These are phyloP conservation scores for Orcinus orca DNA, from an alignment of 2,113 vertebrate species.

Conservation along the genomic window DNA sequence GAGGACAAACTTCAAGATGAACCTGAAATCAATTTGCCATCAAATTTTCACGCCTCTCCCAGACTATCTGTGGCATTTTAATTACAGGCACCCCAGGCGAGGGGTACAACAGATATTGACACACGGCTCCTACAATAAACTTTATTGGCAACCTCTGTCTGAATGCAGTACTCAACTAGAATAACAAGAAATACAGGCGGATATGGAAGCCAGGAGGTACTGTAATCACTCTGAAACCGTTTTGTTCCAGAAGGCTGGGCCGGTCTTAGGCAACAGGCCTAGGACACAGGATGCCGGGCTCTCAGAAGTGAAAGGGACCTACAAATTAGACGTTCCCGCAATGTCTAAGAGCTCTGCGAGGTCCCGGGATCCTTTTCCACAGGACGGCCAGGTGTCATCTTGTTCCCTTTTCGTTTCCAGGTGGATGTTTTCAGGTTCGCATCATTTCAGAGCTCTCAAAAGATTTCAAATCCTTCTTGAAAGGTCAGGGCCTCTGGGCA, in stretches of 20 bases:
- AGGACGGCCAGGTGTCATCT: background rate
- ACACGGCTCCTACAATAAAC: slow-evolving; percentile 99
- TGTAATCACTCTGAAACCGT: slow-evolving; percentile 64
- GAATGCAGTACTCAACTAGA: slow-evolving; percentile 95
- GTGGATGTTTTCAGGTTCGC: background rate
- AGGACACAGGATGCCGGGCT: background rate
- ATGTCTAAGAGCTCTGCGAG: background rate
- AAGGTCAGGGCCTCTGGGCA: background rate
- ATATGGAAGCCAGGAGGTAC: slow-evolving; percentile 78
- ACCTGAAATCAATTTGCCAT: slow-evolving; percentile 93
- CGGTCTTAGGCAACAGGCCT: background rate
- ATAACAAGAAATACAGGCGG: slow-evolving; percentile 96
- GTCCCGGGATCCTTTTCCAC: background rate
- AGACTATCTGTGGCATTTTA: slow-evolving; percentile 96
- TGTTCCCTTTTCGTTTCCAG: background rate
- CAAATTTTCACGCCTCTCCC: slow-evolving; percentile 92
- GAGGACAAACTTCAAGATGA: slow-evolving; percentile 91
- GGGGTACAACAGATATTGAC: slow-evolving; percentile 98
- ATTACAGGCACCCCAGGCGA: slow-evolving; percentile 96
- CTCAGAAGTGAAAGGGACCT: background rate
- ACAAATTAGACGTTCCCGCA: background rate
- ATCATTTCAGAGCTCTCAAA: background rate
- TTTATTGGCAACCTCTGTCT: slow-evolving; percentile 99
- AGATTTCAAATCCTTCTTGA: background rate
- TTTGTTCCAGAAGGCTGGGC: slow-evolving; percentile 49